phyloP scores from a whole-genome alignment of 1,140 invertebrate genomes.

The Macrocentrus cingulum region DNA sequence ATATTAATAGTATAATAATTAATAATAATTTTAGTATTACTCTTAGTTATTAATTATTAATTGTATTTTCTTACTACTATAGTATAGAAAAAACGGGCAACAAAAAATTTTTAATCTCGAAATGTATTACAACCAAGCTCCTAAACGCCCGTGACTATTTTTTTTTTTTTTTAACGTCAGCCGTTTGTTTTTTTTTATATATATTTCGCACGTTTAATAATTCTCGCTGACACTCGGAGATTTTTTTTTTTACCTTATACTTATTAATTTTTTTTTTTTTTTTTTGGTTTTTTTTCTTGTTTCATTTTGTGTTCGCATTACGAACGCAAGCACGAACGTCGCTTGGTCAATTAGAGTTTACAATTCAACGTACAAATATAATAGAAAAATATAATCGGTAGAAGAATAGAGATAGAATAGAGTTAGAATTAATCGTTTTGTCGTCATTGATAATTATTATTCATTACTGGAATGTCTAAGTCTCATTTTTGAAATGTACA shows the following conservation, averaged over 20 bases:
- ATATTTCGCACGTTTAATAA: conserved; percentile 13
- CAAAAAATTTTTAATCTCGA: conserved; percentile 37
- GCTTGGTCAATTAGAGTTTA: conserved; percentile 54
- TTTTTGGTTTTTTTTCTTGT: conserved; percentile 15
- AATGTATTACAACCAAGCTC: conserved; percentile 31
- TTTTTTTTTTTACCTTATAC: conserved; percentile 27
- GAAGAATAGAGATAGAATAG: conserved; percentile 60
- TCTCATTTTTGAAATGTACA: conserved; percentile 32
- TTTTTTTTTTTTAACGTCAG: conserved; percentile 22
- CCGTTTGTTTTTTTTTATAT: conserved; percentile 20
- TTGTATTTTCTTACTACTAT: too few relatives aligned
- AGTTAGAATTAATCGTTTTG: conserved; percentile 53
- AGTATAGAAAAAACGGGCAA: conserved; percentile 32
- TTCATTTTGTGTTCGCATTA: conserved; percentile 24
- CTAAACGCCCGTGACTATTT: conserved; percentile 28
- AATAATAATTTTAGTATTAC: too few relatives aligned
- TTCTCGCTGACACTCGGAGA: background rate
- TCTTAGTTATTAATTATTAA: too few relatives aligned
- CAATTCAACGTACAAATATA: conserved; percentile 60
- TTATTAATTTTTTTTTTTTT: conserved; percentile 8
- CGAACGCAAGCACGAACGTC: conserved; percentile 42
- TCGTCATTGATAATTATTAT: conserved; percentile 35
- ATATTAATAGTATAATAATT: too few relatives aligned
- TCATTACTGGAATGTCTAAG: conserved; percentile 34
- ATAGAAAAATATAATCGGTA: conserved; percentile 62